phyloP scores from a whole-genome alignment of 2,113 vertebrate genomes.

The Phasianus colchicus region DNA sequence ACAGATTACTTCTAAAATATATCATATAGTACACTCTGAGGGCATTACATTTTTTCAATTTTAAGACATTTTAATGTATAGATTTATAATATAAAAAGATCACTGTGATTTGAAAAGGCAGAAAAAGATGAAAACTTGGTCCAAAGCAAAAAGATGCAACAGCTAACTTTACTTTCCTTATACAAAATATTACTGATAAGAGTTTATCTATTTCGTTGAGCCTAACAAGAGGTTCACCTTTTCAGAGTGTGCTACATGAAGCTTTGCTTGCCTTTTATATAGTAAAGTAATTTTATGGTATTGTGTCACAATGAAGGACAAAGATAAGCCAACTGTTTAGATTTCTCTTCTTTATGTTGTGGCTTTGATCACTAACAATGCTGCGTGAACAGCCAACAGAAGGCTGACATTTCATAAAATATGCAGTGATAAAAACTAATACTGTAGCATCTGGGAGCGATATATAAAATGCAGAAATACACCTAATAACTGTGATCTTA shows the following conservation, averaged over 20 bases:
- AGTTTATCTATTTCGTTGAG: conserved; percentile 46
- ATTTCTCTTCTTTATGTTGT: conserved; percentile 85
- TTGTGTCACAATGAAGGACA: conserved; percentile 83
- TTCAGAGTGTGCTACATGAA: conserved; percentile 30
- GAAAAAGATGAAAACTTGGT: conserved; percentile 31
- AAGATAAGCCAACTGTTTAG: conserved; percentile 86
- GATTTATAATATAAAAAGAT: neutral
- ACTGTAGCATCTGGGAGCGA: conserved; percentile 88
- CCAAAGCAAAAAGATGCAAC: neutral
- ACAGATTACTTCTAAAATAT: neutral
- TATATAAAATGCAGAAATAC: conserved; percentile 89
- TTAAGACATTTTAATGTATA: neutral
- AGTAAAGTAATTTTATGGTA: conserved; percentile 78
- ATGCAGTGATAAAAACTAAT: conserved; percentile 91
- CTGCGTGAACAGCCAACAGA: conserved; percentile 87
- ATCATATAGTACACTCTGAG: neutral
- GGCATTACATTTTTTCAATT: neutral
- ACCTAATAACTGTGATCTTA: conserved; percentile 89
- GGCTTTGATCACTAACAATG: conserved; percentile 90
- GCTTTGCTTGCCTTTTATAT: conserved; percentile 68
- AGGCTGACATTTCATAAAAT: conserved; percentile 92
- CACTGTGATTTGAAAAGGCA: neutral
- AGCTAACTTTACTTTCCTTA: conserved; percentile 13
- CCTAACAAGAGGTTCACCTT: conserved; percentile 60
- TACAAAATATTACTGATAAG: conserved; percentile 17